Conservation (phyloP, 1,140 invertebrate species). For the Hyles vespertilio region DNA sequence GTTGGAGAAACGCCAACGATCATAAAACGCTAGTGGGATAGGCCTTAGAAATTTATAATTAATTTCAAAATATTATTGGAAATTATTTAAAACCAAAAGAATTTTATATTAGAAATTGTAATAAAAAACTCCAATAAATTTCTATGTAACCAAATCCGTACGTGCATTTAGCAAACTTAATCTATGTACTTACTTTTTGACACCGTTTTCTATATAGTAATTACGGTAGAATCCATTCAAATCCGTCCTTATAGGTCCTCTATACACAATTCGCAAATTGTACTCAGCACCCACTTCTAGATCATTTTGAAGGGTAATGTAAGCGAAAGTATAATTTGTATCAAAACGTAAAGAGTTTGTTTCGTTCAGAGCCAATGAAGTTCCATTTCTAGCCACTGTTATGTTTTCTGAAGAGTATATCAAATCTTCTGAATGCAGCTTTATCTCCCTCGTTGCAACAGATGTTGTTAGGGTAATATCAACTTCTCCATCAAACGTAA, state of each 20-base stretch:
- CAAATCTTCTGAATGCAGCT: slow-evolving; percentile 80
- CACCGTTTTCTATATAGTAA: slow-evolving; percentile 78
- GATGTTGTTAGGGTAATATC: slow-evolving; percentile 67
- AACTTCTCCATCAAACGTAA: slow-evolving; percentile 79
- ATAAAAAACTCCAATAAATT: too few relatives aligned
- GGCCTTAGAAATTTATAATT: too few relatives aligned
- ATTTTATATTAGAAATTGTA: too few relatives aligned
- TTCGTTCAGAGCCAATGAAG: slow-evolving; percentile 27
- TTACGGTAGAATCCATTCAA: slow-evolving; percentile 89
- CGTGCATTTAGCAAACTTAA: too few relatives aligned
- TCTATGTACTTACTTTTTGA: slow-evolving; percentile 58
- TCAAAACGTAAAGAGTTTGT: slow-evolving; percentile 45
- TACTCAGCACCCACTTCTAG: slow-evolving; percentile 50
- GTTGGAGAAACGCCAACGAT: too few relatives aligned
- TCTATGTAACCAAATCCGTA: too few relatives aligned
- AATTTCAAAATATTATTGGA: too few relatives aligned
- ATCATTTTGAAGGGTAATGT: slow-evolving; percentile 46
- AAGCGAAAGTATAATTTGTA: slow-evolving; percentile 47
- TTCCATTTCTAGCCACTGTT: slow-evolving; percentile 32
- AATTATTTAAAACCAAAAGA: too few relatives aligned
- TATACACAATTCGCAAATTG: slow-evolving; percentile 71
- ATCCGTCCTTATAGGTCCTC: slow-evolving; percentile 75
- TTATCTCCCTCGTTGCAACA: slow-evolving; percentile 63
- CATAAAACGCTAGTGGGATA: too few relatives aligned
- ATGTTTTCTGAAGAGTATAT: slow-evolving; percentile 64